Evolutionary conservation across 2,797 vertebrate genomes (phyloP).

Genomic region (Manis javanica): DNA sequence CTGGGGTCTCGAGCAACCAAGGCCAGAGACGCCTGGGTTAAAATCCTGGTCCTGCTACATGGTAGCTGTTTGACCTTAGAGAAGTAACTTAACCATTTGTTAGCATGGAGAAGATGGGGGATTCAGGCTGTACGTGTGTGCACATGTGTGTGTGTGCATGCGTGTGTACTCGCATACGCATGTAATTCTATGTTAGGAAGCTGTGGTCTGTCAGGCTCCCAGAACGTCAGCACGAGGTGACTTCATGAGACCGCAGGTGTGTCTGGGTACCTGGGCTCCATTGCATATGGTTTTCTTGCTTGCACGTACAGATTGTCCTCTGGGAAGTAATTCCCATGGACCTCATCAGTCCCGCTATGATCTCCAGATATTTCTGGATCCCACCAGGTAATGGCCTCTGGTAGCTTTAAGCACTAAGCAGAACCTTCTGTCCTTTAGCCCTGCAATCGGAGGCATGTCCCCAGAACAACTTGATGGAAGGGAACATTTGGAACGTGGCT

Average conservation of each 20-base stretch:
- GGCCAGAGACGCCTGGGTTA: background rate
- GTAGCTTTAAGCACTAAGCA: background rate
- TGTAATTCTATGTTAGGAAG: background rate
- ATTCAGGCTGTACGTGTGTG: background rate
- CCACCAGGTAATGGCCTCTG: background rate
- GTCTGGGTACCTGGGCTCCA: background rate
- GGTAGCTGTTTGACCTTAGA: background rate
- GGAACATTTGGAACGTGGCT: background rate
- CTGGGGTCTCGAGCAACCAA: background rate
- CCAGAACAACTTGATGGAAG: background rate
- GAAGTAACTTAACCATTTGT: background rate
- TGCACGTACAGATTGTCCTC: background rate
- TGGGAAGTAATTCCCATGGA: background rate
- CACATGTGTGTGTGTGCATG: background rate
- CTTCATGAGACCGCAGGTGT: background rate
- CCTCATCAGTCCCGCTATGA: background rate
- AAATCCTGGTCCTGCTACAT: background rate
- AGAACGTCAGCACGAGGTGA: background rate
- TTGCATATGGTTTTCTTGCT: background rate
- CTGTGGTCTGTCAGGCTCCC: background rate
- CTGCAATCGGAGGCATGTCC: background rate
- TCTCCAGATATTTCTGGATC: conserved; percentile 32
- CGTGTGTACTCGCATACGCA: background rate
- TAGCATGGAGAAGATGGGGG: background rate
- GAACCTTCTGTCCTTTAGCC: background rate